Evolutionary conservation across 1,140 invertebrate genomes (phyloP).

Genomic region (Drosophila subobscura): DNA sequence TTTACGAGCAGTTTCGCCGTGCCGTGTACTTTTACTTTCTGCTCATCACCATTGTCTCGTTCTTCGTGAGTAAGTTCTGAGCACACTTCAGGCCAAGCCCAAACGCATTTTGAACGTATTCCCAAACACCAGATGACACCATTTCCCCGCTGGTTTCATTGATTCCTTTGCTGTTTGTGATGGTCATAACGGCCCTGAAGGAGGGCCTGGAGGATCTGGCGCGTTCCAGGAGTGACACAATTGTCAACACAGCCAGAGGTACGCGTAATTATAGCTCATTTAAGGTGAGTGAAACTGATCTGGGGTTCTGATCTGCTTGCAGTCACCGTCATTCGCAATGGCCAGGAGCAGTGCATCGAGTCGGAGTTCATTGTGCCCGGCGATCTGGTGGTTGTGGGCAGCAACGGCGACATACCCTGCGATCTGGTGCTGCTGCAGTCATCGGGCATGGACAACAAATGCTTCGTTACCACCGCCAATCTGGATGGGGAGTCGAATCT

Average conservation of each 20-base stretch:
- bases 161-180: slow-evolving; percentile 90
- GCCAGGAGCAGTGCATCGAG: slow-evolving; percentile 84
- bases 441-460: slow-evolving; percentile 96
- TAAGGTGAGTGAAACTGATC: neutral
- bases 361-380: slow-evolving; percentile 87
- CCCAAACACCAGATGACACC: slow-evolving; percentile 86
- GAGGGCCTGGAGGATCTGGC: slow-evolving; percentile 93
- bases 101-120: neutral
- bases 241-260: slow-evolving; percentile 88
- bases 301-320: slow-evolving; percentile 22
- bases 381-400: slow-evolving; percentile 88
- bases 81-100: too few species aligned
- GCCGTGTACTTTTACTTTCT: slow-evolving; percentile 94
- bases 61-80: slow-evolving; percentile 85
- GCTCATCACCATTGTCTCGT: slow-evolving; percentile 87
- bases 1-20: slow-evolving; percentile 92
- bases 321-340: slow-evolving; percentile 86
- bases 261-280: neutral
- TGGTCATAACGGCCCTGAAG: slow-evolving; percentile 89
- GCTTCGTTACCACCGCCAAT: slow-evolving; percentile 99
- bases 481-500: slow-evolving; percentile 99
- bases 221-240: slow-evolving; percentile 88
- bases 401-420: slow-evolving; percentile 90
- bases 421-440: slow-evolving; percentile 90
- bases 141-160: slow-evolving; percentile 90